These are phyloP conservation scores for Galleria mellonella DNA, from an alignment of 1,140 invertebrate species.

Conservation along the genomic window DNA sequence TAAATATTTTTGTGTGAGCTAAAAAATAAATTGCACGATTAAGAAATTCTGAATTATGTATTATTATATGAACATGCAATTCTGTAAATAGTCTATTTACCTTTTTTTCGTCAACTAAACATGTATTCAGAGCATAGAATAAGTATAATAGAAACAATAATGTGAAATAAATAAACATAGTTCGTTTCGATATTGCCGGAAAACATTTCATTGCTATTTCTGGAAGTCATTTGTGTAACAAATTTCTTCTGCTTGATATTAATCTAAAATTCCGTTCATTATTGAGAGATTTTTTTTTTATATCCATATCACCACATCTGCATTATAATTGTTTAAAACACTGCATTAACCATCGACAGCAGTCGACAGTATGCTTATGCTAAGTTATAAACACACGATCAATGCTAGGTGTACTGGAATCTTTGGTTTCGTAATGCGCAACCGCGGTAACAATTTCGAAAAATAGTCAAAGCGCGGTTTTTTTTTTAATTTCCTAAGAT, in stretches of 20 bases:
- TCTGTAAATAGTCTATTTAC: slow-evolving; percentile 33
- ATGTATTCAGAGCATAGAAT: slow-evolving; percentile 63
- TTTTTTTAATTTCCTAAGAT: too few relatives aligned
- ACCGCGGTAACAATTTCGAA: slow-evolving; percentile 5
- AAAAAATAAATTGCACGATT: slow-evolving; percentile 19
- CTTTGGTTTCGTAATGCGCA: slow-evolving; percentile 1
- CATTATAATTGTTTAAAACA: too few relatives aligned
- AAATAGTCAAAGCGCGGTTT: too few relatives aligned
- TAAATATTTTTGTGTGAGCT: slow-evolving; percentile 44
- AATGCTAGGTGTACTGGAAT: too few relatives aligned
- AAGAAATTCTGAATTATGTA: not conserved
- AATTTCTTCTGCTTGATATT: slow-evolving; percentile 5
- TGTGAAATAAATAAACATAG: slow-evolving; percentile 61
- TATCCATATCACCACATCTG: too few relatives aligned
- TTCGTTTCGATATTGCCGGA: slow-evolving; percentile 52
- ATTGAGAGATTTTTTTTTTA: too few relatives aligned
- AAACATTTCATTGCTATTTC: slow-evolving; percentile 61
- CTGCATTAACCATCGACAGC: too few relatives aligned
- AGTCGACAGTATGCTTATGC: too few relatives aligned
- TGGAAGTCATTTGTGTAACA: slow-evolving; percentile 40
- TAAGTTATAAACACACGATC: too few relatives aligned
- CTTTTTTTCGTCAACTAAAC: slow-evolving; percentile 63
- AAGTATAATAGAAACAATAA: slow-evolving; percentile 67
- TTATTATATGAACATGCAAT: too few relatives aligned
- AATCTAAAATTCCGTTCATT: too few relatives aligned